Conservation (phyloP, 53 echinoderm and acorn worm genomes). For the Echinarachnius parma region DNA sequence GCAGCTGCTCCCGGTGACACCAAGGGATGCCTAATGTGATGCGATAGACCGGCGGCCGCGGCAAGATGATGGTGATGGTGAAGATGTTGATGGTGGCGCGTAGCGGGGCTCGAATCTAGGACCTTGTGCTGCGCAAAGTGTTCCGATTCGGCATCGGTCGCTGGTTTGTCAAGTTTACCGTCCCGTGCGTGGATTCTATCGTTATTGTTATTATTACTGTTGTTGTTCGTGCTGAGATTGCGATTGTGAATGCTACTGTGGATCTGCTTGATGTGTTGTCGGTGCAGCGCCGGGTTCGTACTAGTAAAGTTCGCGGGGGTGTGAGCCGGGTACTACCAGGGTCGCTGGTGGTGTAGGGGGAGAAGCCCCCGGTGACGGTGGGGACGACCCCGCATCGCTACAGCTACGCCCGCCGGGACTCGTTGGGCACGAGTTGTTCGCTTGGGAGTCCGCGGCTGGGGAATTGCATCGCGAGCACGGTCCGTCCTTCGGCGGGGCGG, state of each 20-base stretch:
- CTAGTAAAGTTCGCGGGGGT: not conserved
- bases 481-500: not conserved
- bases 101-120: conserved; percentile 15
- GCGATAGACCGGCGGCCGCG: not conserved
- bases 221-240: conserved; percentile 8
- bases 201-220: conserved; percentile 33
- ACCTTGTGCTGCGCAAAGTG: conserved; percentile 3
- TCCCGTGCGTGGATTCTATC: no score
- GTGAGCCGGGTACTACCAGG: no score
- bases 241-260: conserved; percentile 34
- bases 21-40: conserved; percentile 26
- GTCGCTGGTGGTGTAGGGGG: not conserved
- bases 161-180: no score
- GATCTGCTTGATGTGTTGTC: conserved; percentile 19
- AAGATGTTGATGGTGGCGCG: not conserved
- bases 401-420: conserved; percentile 29
- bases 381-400: conserved; percentile 3
- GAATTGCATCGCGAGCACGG: conserved; percentile 38
- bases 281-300: not conserved
- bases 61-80: not conserved
- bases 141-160: conserved; percentile 26
- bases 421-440: conserved; percentile 33
- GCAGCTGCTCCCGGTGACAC: conserved; percentile 6
- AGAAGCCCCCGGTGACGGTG: not conserved
- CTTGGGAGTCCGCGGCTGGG: not conserved